Base-by-base conservation (phyloP, 2,888 invertebrate genomes). In the Zeuzera pyrina region DNA sequence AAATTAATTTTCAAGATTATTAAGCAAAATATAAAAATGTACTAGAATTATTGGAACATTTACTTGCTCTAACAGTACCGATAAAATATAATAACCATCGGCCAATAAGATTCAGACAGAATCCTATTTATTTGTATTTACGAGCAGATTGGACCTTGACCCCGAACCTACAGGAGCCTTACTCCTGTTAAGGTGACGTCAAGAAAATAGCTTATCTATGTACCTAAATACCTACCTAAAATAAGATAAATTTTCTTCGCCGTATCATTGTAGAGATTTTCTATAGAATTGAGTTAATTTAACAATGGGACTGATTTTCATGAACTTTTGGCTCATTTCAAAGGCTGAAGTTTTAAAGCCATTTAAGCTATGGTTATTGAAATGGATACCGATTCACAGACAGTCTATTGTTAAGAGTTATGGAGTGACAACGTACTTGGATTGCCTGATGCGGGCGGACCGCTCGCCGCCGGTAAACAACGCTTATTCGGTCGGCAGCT, bases 81-180 rank as follows among this genome's bases (percentile, higher is more conserved):
- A 69, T 76, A 74, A 78, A 74, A 72, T 69, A 74, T 71, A 76
- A 77, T 77, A 74, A 73, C 62, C 59, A 74, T 73, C 71, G 52
- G 53, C 51, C 66, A 69, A 71, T 65, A 66, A 67, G 64, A 70
- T 68, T 68, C 71, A 61, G 66, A 51, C 61, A 57, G 63, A 60
- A 60, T 65, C 64, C 65, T 63, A 71, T 76, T 71, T 76, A 71
- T 72, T 73, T 66, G 69, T 76, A 74, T 76, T 78, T 74, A 76
- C 68, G 74, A 72, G 57, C 53, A 53, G 61, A 63, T 57, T 51
- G 63, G 54, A 61, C 74, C 70, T 73, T 72, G 73, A 67, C 70
- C 76, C 46, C 57, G 49, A 12, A 3, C 12, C 15, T 22, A 19
- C 27, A 27, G 16, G 15, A 21, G 12, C 14, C 16, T 23, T 24